These are phyloP conservation scores for Sebastes nivosus DNA, from an alignment of 2,797 vertebrate species.

Conservation along the genomic window DNA sequence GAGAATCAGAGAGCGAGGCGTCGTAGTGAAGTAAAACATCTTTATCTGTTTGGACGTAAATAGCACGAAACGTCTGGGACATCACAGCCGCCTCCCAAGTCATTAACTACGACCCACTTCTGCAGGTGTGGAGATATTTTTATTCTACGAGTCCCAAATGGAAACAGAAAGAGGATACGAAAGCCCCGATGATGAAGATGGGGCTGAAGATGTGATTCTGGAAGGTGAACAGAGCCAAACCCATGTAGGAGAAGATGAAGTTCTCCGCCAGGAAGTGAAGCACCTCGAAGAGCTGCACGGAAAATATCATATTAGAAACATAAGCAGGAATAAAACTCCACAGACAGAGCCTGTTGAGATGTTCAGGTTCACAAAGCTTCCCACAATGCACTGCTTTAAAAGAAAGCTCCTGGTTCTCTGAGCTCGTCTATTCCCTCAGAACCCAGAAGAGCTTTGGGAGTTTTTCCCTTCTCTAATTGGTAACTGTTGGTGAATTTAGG, in stretches of 20 bases:
- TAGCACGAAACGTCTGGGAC: no score
- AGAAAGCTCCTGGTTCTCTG: no score
- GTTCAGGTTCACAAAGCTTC: not conserved
- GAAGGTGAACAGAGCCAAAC: slow-evolving; percentile 97
- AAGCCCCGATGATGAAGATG: slow-evolving; percentile 94
- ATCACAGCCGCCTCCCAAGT: not conserved
- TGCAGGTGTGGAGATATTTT: not conserved
- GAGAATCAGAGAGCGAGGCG: not conserved
- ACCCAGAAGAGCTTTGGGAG: no score
- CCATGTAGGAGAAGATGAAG: slow-evolving; percentile 99
- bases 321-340: not conserved
- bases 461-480: no score
- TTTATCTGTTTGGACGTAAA: no score
- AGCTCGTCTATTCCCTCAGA: no score
- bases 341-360: not conserved
- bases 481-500: no score
- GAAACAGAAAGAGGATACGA: slow-evolving; percentile 88
- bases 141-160: not conserved
- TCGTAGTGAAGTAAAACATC: no score
- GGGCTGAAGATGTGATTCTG: slow-evolving; percentile 98
- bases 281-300: slow-evolving; percentile 82
- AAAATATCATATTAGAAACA: not conserved
- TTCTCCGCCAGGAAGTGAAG: slow-evolving; percentile 97
- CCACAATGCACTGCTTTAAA: not conserved
- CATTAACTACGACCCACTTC: not conserved